Percentiles rank a stretch among this genome's conserved stretches.
Evolutionary conservation across 1,140 invertebrate genomes (phyloP).

Genomic region (Linepithema humile): DNA sequence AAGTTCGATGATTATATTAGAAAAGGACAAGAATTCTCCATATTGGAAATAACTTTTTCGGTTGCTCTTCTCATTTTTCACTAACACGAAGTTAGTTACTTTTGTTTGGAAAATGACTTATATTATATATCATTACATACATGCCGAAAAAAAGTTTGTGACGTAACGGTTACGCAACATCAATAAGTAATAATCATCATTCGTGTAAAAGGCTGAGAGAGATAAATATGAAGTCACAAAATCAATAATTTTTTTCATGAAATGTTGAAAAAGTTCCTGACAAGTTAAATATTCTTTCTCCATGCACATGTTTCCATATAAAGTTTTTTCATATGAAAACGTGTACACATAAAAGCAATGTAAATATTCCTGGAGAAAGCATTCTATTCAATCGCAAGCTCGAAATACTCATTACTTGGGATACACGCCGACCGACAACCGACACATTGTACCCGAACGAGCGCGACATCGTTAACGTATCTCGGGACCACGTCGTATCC

Average conservation of each 20-base stretch:
- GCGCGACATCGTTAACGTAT: slow-evolving; percentile 19
- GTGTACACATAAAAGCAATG: background rate
- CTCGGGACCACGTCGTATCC: background rate
- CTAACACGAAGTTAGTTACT: slow-evolving; percentile 1
- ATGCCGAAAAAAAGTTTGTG: background rate
- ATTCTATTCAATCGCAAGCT: background rate
- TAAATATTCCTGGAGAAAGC: background rate
- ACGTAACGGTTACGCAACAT: background rate
- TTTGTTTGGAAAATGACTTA: slow-evolving; percentile 16
- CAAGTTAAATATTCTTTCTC: background rate
- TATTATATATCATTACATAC: background rate
- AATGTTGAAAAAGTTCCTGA: background rate
- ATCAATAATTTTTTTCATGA: background rate
- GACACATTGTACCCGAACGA: background rate
- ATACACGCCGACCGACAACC: background rate
- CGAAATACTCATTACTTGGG: background rate
- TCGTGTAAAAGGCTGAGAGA: background rate
- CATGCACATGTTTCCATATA: background rate
- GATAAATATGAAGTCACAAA: background rate
- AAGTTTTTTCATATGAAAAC: background rate
- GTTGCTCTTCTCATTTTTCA: slow-evolving; percentile 19
- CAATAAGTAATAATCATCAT: background rate
- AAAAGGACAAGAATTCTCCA: background rate
- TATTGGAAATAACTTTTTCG: slow-evolving; percentile 54
- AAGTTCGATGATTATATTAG: slow-evolving; percentile 24